Conservation (phyloP, 2,888 invertebrate species). For the Coleophora deauratella region DNA sequence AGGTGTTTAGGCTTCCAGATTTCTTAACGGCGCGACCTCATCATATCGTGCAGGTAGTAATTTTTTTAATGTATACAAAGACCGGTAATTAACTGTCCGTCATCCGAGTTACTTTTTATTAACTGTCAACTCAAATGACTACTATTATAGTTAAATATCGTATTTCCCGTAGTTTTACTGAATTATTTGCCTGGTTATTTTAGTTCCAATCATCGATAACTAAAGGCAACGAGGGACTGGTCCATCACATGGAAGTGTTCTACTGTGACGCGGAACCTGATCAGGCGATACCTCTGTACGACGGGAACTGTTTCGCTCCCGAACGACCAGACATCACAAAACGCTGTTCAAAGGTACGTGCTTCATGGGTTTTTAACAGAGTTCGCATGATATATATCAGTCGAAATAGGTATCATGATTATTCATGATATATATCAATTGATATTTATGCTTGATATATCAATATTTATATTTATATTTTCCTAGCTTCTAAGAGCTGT, state of each 20-base stretch:
- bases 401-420: too few relatives aligned
- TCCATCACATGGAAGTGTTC: constrained; percentile 99
- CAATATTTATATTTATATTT: too few relatives aligned
- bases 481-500: too few relatives aligned
- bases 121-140: constrained; percentile 1
- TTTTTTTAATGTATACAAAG: constrained; percentile 1
- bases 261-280: constrained; percentile 87
- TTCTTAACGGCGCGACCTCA: constrained; percentile 78
- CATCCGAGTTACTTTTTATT: neutral
- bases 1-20: constrained; percentile 84
- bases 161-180: too few relatives aligned
- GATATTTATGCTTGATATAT: too few relatives aligned
- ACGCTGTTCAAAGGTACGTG: constrained; percentile 76
- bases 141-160: too few relatives aligned
- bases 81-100: too few relatives aligned
- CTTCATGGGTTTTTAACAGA: too few relatives aligned
- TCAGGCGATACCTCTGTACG: constrained; percentile 83
- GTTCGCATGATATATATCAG: too few relatives aligned
- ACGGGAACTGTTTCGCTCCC: constrained; percentile 87
- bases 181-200: constrained; percentile 11
- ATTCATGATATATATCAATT: too few relatives aligned
- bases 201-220: constrained; percentile 92
- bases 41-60: constrained; percentile 82
- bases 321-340: constrained; percentile 84
- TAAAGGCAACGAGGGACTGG: constrained; percentile 85